phyloP scores from a whole-genome alignment of 1,140 invertebrate genomes.

The Drosophila ficusphila region DNA sequence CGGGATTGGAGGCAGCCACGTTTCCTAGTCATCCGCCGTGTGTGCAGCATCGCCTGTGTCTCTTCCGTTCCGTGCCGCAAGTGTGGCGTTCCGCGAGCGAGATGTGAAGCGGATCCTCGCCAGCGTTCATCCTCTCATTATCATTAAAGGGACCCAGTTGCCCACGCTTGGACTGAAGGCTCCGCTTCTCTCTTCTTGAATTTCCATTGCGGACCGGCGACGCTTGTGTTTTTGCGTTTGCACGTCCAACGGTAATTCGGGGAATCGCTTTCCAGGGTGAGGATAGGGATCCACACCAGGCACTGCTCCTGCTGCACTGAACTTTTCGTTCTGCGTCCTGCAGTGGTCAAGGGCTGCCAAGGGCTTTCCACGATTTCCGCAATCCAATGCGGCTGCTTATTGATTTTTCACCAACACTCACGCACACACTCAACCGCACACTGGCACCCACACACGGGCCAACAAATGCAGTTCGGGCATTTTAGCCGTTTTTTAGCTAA shows the following conservation, averaged over 20 bases:
- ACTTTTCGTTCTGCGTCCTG: no score
- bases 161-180: neutral
- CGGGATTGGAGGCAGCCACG: conserved; percentile 43
- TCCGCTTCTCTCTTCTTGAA: neutral
- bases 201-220: neutral
- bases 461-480: conserved; percentile 18
- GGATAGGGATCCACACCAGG: neutral
- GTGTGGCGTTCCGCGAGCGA: conserved; percentile 21
- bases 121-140: neutral
- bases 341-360: conserved; percentile 6
- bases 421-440: conserved; percentile 9
- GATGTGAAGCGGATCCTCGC: conserved; percentile 13
- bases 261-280: neutral
- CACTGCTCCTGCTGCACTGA: conserved; percentile 3
- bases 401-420: conserved; percentile 54
- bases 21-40: conserved; percentile 22
- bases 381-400: conserved; percentile 37
- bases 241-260: conserved; percentile 2
- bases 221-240: neutral
- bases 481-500: conserved; percentile 12
- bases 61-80: conserved; percentile 22
- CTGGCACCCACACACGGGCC: neutral
- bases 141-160: neutral
- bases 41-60: conserved; percentile 12
- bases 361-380: neutral